phyloP scores from a whole-genome alignment of 2,113 vertebrate species.

The Macrotis lagotis region DNA sequence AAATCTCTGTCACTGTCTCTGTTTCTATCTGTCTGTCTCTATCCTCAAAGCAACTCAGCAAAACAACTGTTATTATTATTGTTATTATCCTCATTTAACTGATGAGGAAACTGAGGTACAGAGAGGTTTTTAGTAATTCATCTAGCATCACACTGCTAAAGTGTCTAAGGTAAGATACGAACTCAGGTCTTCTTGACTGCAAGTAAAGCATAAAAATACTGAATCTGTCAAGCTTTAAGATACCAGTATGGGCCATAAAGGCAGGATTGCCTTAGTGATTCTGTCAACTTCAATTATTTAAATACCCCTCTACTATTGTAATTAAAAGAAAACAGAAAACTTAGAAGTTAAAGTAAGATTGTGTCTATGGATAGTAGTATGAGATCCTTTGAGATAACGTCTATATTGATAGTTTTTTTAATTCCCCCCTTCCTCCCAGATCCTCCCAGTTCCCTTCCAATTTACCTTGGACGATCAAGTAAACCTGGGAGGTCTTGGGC shows the following conservation, averaged over 20 bases:
- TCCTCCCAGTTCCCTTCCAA: not conserved
- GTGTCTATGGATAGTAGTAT: not conserved
- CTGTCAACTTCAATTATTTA: not conserved
- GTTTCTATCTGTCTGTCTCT: too few relatives aligned
- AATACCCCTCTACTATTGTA: not conserved
- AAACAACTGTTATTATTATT: not conserved
- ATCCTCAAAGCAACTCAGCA: not conserved
- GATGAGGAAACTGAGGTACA: not conserved
- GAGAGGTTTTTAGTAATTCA: not conserved
- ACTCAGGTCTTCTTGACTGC: not conserved
- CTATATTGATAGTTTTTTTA: not conserved
- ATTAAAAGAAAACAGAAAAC: not conserved
- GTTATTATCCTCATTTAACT: not conserved
- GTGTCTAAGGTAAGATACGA: not conserved
- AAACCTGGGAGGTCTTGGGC: slow-evolving; percentile 96
- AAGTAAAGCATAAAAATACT: not conserved
- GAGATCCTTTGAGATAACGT: not conserved
- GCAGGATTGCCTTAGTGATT: not conserved
- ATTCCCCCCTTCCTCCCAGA: not conserved
- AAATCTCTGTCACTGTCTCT: too few relatives aligned
- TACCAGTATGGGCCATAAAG: not conserved
- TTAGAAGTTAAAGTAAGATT: not conserved
- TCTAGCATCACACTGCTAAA: not conserved
- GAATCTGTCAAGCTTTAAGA: not conserved
- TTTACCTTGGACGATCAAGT: slow-evolving; percentile 99